Evolutionary conservation across 2,113 vertebrate genomes (phyloP), one percentile per base, ranked within the genome.

Genomic region (Chionomys nivalis): DNA sequence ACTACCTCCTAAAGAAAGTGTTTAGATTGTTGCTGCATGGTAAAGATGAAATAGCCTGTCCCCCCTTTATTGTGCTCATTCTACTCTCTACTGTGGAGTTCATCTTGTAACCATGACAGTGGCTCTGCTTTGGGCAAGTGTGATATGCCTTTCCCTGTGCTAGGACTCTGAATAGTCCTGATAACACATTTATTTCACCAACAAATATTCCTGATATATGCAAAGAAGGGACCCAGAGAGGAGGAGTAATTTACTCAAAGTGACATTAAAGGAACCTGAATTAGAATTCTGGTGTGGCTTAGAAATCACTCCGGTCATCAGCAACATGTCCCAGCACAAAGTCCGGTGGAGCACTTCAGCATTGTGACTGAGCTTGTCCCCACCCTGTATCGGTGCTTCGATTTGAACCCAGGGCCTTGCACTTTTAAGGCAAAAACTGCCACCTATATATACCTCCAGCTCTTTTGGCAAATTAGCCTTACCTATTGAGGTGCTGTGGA

Each of bases 331-430:
- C 66, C 1, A 31, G 33, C 16, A 21, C 21, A 58, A 39, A 61
- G 52, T 13, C 26, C 44, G 17, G 52, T 8, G 65, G 24, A 85
- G 47, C 1, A 31, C 39, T 77, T 93, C 11, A 42, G 94, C 24
- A 55, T 49, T 90, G 68, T 17, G 36, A n/a, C 7, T 81, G 52
- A 39, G 52, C 33, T 58, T 42, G 9, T 0, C 76, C 5, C 26
- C 1, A 1, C 23, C 11, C 3, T 5, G 5, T 0, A 58, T 0
- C 0, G 1, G 58, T 42, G n/a, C 24, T 42, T 42, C 28, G 4
- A 19, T 42, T 42, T 42, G 58, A 83, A 63, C 81, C 39, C 58
- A 42, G 24, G 58, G 23, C n/a, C 58, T 83, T 63, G n/a, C 2
- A 63, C 81, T 31, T 83, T 63, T 26, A 63, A 83, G 81, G 16